Percentiles rank a stretch among this genome's conserved stretches.
These are phyloP conservation scores for Drosophila baimaii DNA, from an alignment of 1,140 invertebrate genomes.

Conservation along the genomic window DNA sequence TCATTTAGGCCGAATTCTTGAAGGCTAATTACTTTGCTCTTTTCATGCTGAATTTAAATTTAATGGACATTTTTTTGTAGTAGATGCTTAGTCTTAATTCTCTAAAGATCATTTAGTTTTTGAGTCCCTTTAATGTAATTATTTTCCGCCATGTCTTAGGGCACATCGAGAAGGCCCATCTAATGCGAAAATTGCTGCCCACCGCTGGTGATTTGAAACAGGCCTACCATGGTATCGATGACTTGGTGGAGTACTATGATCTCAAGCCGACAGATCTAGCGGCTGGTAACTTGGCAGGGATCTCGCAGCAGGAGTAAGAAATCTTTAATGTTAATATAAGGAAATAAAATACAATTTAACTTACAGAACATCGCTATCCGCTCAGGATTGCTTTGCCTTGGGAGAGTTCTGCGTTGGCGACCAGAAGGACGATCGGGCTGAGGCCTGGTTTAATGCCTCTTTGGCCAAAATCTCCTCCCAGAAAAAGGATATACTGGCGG, in stretches of 20 bases:
- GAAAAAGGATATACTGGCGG: neutral
- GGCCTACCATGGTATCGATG: conserved; percentile 29
- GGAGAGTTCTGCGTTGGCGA: conserved; percentile 15
- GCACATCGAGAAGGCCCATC: conserved; percentile 10
- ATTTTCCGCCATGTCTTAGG: neutral
- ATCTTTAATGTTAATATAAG: neutral
- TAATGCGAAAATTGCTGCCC: conserved; percentile 25
- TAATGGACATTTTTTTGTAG: neutral
- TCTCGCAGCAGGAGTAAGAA: conserved; percentile 8
- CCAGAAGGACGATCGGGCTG: conserved; percentile 5
- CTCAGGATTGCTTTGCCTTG: conserved; percentile 35
- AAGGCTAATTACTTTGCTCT: neutral
- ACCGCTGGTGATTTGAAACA: conserved; percentile 21
- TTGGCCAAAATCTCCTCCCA: neutral
- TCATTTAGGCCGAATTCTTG: neutral
- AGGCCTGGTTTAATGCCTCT: conserved; percentile 34
- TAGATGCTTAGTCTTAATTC: neutral
- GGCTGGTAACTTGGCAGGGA: conserved; percentile 17
- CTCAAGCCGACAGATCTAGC: conserved; percentile 20
- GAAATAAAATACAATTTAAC: neutral
- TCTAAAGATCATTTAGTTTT: neutral
- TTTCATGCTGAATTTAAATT: neutral
- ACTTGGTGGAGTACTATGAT: conserved; percentile 19
- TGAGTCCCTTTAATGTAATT: neutral
- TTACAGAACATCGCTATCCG: conserved; percentile 18